Base-by-base conservation (phyloP, 2,888 invertebrate genomes). In the Hedychridium roseum region DNA sequence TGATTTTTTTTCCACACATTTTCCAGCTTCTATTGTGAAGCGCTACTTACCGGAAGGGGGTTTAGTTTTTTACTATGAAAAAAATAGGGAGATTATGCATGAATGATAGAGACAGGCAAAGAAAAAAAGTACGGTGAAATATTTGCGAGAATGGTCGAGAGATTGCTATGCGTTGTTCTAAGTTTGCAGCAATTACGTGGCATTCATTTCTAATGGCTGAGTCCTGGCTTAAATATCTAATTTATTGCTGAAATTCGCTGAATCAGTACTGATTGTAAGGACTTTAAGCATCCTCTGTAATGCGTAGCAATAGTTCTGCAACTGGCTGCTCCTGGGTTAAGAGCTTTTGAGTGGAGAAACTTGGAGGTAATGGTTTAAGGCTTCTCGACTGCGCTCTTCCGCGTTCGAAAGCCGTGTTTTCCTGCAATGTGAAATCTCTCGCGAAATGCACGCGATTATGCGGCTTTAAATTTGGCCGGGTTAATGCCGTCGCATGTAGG, bases 121-220 rank as follows among this genome's bases (percentile, higher is more conserved):
- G n/a, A n/a, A n/a, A n/a, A n/a, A n/a, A n/a, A n/a, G n/a, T n/a
- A n/a, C n/a, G n/a, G n/a, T n/a, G n/a, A n/a, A n/a, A n/a, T n/a
- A n/a, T n/a, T n/a, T n/a, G n/a, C n/a, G n/a, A n/a, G n/a, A n/a
- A n/a, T n/a, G n/a, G n/a, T n/a, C n/a, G n/a, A n/a, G n/a, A n/a
- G n/a, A n/a, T n/a, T n/a, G n/a, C n/a, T n/a, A n/a, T n/a, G n/a
- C n/a, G n/a, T n/a, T n/a, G n/a, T n/a, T n/a, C n/a, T n/a, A n/a
- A n/a, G n/a, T n/a, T n/a, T 34, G 36, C 32, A 34, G 43, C 31
- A 45, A 44, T 45, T 45, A 23, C 27, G 23, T 12, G 11, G 39
- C 17, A 48, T 49, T 49, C 45, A 45, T 52, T 52, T 49, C 35
- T 35, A n/a, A 20, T 40, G 43, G 48, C 44, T 52, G 48, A 48